Percentiles rank a stretch among this genome's conserved stretches.
These are phyloP conservation scores for Drosophila repletoides DNA, from an alignment of 1,140 invertebrate genomes.

Conservation along the genomic window DNA sequence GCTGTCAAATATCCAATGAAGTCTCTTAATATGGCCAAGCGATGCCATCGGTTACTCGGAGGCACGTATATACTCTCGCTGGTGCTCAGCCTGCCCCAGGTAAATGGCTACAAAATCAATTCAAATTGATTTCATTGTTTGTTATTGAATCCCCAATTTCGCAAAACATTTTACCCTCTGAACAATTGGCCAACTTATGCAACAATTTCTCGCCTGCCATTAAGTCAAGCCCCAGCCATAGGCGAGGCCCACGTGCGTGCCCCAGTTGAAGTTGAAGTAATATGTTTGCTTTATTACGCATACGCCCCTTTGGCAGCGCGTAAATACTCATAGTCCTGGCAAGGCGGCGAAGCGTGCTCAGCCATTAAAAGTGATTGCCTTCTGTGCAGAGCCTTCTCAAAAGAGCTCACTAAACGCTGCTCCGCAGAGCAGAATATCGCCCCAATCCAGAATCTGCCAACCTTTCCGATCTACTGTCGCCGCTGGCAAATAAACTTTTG, in stretches of 20 bases:
- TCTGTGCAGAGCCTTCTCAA: too few species aligned
- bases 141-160: too few species aligned
- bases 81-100: slow-evolving; percentile 91
- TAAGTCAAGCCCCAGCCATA: slow-evolving; percentile 32
- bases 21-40: slow-evolving; percentile 86
- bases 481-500: slow-evolving; percentile 12
- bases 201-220: slow-evolving; percentile 47
- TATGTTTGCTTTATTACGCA: slow-evolving; percentile 66
- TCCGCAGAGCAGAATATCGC: slow-evolving; percentile 43
- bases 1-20: slow-evolving; percentile 92
- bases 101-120: slow-evolving; percentile 82
- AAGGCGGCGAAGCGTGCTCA: slow-evolving; percentile 41
- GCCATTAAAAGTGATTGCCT: slow-evolving; percentile 74
- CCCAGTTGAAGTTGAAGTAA: slow-evolving; percentile 46
- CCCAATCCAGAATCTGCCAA: slow-evolving; percentile 39
- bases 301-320: slow-evolving; percentile 43
- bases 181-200: slow-evolving; percentile 22
- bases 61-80: slow-evolving; percentile 88
- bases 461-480: slow-evolving; percentile 17
- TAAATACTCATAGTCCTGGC: slow-evolving; percentile 61
- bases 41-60: slow-evolving; percentile 85
- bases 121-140: slow-evolving; percentile 22
- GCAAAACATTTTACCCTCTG: background rate
- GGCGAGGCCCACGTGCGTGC: slow-evolving; percentile 7
- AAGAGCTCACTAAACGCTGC: slow-evolving; percentile 65